Conservation (phyloP, 1,140 invertebrate genomes). For the Atta colombica region DNA sequence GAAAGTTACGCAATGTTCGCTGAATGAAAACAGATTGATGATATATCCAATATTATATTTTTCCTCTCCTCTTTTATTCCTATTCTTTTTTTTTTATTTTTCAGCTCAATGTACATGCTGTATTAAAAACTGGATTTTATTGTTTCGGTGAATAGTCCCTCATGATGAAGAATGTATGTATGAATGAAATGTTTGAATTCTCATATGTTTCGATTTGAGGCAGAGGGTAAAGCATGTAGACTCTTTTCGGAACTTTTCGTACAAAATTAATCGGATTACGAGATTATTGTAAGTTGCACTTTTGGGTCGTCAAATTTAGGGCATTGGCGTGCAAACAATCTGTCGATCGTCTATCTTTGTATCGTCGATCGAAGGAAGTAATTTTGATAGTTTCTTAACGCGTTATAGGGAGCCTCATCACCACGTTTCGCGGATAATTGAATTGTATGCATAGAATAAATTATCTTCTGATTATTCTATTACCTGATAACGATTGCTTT, state of each 20-base stretch:
- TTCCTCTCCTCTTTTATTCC: neutral
- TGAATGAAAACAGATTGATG: neutral
- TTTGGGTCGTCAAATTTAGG: constrained; percentile 44
- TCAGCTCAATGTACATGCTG: constrained; percentile 11
- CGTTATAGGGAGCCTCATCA: constrained; percentile 38
- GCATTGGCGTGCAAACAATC: constrained; percentile 48
- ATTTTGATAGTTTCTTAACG: neutral
- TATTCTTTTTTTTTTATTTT: constrained; percentile 1
- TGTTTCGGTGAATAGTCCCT: neutral
- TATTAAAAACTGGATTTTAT: constrained; percentile 20
- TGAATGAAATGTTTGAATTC: neutral
- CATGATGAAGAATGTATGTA: neutral
- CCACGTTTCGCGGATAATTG: constrained; percentile 13
- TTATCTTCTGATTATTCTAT: neutral
- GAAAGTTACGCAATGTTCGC: constrained; percentile 18
- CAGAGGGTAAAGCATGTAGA: neutral
- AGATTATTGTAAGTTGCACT: constrained; percentile 28
- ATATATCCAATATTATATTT: neutral
- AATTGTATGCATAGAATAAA: neutral
- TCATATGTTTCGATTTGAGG: neutral
- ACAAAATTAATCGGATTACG: constrained; percentile 26
- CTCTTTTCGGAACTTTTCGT: neutral
- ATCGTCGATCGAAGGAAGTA: constrained; percentile 18
- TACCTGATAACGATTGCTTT: neutral
- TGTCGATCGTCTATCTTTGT: constrained; percentile 24